Percentiles rank a stretch among this genome's conserved stretches.
phyloP scores from a whole-genome alignment of 2,797 vertebrate species.

The Ara ararauna region DNA sequence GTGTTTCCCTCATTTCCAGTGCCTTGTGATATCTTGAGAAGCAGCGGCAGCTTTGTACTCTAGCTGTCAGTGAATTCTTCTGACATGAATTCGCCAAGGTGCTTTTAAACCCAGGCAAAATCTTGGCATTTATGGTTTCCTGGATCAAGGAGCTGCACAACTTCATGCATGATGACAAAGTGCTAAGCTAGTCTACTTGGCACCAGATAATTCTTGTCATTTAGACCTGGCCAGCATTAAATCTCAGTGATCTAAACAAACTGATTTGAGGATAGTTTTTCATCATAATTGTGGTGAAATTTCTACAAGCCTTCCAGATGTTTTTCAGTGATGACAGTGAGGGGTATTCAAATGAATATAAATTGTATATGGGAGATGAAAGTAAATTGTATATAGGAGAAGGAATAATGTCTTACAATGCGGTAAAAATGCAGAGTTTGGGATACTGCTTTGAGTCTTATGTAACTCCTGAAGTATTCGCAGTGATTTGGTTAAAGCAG shows the following conservation, averaged over 20 bases:
- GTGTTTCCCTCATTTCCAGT: neutral
- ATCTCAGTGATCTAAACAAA: neutral
- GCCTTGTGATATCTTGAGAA: neutral
- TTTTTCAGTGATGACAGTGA: neutral
- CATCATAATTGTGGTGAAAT: neutral
- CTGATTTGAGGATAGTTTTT: neutral
- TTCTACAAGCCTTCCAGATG: neutral
- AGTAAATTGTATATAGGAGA: neutral
- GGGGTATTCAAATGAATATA: neutral
- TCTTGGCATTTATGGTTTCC: neutral
- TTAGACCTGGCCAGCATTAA: neutral
- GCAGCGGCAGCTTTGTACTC: neutral
- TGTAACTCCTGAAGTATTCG: neutral
- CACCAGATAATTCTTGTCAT: neutral
- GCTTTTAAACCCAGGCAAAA: neutral
- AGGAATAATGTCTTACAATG: neutral
- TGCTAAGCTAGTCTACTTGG: neutral
- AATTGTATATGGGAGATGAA: neutral
- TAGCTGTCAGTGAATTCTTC: neutral
- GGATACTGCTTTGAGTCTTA: neutral
- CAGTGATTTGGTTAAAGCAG: neutral
- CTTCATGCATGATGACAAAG: neutral
- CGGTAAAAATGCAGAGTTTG: neutral
- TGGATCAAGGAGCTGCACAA: neutral
- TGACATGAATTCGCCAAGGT: neutral